These are phyloP conservation scores for Petrocephalus schoutedeni DNA, from an alignment of 2,797 vertebrate species.

Conservation along the genomic window DNA sequence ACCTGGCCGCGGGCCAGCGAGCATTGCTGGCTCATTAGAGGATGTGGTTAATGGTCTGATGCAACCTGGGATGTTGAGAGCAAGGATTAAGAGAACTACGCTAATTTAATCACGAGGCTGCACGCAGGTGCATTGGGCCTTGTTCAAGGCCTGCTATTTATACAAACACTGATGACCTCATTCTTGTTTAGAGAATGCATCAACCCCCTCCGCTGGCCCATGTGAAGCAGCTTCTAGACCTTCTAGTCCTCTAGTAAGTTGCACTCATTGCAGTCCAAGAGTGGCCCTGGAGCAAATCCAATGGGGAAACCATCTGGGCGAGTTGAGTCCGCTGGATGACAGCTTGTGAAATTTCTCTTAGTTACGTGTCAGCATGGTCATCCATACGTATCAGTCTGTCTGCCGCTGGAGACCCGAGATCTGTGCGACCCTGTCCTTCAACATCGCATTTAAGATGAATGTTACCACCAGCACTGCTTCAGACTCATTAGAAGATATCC, in stretches of 20 bases:
- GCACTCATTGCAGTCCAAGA: background rate
- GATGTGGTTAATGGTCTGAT: conserved; percentile 15
- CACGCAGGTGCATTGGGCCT: conserved; percentile 28
- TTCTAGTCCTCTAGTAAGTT: conserved; percentile 16
- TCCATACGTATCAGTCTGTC: background rate
- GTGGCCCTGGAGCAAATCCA: background rate
- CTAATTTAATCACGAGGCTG: conserved; percentile 29
- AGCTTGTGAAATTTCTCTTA: conserved; percentile 1
- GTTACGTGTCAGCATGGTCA: conserved; percentile 6
- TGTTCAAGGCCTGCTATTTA: conserved; percentile 26
- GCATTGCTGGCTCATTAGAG: conserved; percentile 14
- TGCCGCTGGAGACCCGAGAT: background rate
- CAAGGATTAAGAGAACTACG: conserved; percentile 14
- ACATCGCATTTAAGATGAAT: background rate
- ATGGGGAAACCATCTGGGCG: background rate
- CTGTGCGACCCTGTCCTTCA: background rate
- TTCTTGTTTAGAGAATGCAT: conserved; percentile 21
- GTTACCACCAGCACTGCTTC: background rate
- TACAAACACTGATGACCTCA: conserved; percentile 32
- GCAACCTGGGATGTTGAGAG: conserved; percentile 15
- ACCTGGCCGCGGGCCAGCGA: background rate
- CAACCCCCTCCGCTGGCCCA: conserved; percentile 20
- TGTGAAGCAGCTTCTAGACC: conserved; percentile 17
- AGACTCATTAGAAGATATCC: background rate
- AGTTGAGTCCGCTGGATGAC: background rate